Evolutionary conservation across 2,113 vertebrate species (phyloP), one percentile per base, ranked within the genome.

Genomic region (Leucoraja erinaceus): DNA sequence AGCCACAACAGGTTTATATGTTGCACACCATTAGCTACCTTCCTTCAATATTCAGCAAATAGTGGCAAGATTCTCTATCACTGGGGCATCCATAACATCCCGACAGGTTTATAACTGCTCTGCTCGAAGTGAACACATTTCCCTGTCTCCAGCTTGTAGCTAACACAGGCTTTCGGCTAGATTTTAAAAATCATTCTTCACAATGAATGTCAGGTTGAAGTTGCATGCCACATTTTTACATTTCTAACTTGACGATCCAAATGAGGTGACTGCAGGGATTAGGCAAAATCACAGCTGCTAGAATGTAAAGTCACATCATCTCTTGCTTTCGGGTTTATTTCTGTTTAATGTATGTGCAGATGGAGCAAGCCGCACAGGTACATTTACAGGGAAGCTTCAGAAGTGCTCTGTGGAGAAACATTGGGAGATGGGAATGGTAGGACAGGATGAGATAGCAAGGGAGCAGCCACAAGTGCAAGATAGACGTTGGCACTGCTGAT

Each of bases 71-170:
- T 95, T 95, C 93, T 93, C 94, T 83, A 93, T 95, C 96, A 94
- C 94, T 83, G 93, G 95, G 94, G 93, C 94, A 94, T 96, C 95
- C 95, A 95, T 96, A 96, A 96, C 94, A 93, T 94, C 93, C 95
- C 96, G 97, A 97, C 96, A 96, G 93, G 95, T 97, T 96, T 95
- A 96, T 93, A 95, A 94, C 96, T 94, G 94, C 93, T 94, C 94
- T 94, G 95, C 94, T 94, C 93, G 94, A 95, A 84, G 93, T 95
- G 94, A 94, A 94, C 94, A 95, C 94, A 94, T 94, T 93, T 94
- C 93, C 93, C 94, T 94, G 93, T 94, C 94, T 95, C 93, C 94
- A 94, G 94, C 93, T 94, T 88, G 63, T 90, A 94, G 94, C 94
- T 95, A 95, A 95, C 95, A 96, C 93, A 25, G 93, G 9, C 88